Conservation (phyloP, 1,140 invertebrate species). For the Drosophila tsacasi region DNA sequence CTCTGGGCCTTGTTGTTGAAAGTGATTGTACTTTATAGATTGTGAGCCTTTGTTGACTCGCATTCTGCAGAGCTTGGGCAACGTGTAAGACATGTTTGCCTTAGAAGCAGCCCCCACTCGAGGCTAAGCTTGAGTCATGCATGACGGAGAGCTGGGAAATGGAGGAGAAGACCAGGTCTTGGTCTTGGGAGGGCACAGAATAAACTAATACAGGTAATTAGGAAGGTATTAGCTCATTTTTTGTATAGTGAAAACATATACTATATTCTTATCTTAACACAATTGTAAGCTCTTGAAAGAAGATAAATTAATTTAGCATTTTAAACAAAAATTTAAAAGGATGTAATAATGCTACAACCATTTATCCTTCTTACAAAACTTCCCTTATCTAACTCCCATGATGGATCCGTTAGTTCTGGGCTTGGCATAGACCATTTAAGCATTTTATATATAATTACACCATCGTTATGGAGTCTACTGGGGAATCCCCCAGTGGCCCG, state of each 20-base stretch:
- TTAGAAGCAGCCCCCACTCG: conserved; percentile 37
- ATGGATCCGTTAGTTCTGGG: conserved; percentile 36
- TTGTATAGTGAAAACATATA: not conserved
- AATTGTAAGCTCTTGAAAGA: no score
- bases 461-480: conserved; percentile 59
- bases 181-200: not conserved
- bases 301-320: not conserved
- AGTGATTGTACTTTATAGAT: conserved; percentile 75
- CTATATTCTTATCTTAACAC: no score
- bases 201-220: not conserved
- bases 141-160: conserved; percentile 16
- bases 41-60: conserved; percentile 54
- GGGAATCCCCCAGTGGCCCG: conserved; percentile 55
- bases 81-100: conserved; percentile 58
- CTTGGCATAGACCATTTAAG: conserved; percentile 46
- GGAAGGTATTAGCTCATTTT: no score
- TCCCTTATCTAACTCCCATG: conserved; percentile 13
- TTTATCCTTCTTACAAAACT: not conserved
- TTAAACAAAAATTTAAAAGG: no score
- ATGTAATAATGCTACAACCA: conserved; percentile 1
- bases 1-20: conserved; percentile 61
- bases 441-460: conserved; percentile 64
- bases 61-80: conserved; percentile 29
- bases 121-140: conserved; percentile 32
- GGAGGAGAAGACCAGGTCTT: conserved; percentile 8